phyloP scores from a whole-genome alignment of 2,888 invertebrate genomes.

The Microchrysa polita region DNA sequence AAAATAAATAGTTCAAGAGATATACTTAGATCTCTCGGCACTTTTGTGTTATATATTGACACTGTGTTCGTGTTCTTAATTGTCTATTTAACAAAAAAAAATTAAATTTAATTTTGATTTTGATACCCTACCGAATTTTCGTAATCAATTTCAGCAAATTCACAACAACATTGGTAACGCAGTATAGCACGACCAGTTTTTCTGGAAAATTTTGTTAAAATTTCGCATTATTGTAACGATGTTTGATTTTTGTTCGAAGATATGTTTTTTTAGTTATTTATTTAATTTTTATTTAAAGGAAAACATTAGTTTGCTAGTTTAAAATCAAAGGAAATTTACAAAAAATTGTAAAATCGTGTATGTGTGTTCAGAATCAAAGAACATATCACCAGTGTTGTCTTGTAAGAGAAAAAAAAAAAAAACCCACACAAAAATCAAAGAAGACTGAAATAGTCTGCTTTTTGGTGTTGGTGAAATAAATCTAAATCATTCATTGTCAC shows the following conservation, averaged over 20 bases:
- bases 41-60: neutral
- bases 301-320: slow-evolving; percentile 50
- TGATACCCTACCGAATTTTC: slow-evolving; percentile 64
- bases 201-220: slow-evolving; percentile 61
- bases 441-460: neutral
- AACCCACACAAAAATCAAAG: neutral
- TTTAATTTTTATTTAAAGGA: slow-evolving; percentile 41
- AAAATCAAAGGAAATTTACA: slow-evolving; percentile 48
- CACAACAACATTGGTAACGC: slow-evolving; percentile 66
- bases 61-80: slow-evolving; percentile 33
- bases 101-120: slow-evolving; percentile 50
- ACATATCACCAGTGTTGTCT: slow-evolving; percentile 5
- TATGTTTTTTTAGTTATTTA: slow-evolving; percentile 42
- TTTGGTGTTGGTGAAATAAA: neutral
- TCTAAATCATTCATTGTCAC: slow-evolving; percentile 4
- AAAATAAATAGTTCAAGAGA: neutral
- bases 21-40: neutral
- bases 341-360: slow-evolving; percentile 46
- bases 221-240: slow-evolving; percentile 40
- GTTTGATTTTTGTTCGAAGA: no score
- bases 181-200: slow-evolving; percentile 66
- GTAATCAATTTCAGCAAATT: slow-evolving; percentile 65
- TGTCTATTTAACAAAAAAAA: slow-evolving; percentile 42
- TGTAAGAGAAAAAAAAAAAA: slow-evolving; percentile 47
- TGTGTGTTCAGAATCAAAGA: slow-evolving; percentile 35